Evolutionary conservation across 2,797 vertebrate genomes (phyloP), one percentile per base, ranked within the genome.

Genomic region (Pseudomugil tenellus): DNA sequence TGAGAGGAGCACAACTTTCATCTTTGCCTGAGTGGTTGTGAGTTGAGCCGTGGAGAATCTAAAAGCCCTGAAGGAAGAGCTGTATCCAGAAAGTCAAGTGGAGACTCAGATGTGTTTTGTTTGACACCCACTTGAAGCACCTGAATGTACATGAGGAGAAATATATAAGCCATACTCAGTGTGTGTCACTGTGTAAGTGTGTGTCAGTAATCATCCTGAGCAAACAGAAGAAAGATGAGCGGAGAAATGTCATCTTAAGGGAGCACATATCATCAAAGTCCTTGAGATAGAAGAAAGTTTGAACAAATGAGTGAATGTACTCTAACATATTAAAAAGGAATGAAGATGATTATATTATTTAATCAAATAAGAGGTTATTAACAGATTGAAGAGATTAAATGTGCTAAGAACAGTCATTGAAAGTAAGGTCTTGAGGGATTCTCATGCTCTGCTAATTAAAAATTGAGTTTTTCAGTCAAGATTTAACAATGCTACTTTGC

Each of bases 341-440:
- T 73, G 49, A 71, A 82, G 81, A 87, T 70, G 62, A 87, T 87
- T 79, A 67, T 82, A 56, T 58, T 76, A 72, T 74, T 88, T 89
- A 89, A 92, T 93, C 87, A 93, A 89, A 53, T 82, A 32, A 78
- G 85, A 84, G 69, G 83, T 86, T 91, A 84, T 89, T 87, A 91
- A 83, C 72, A 62, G 80, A 89, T 83, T 54, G 48, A 69, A 74
- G 76, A 78, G 84, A 84, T 86, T 72, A 81, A 83, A 64, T 48
- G 59, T 80, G 59, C 82, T 83, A 63, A 83, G 71, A 81, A 80
- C 51, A 75, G 54, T 80, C 79, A 91, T 89, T 83, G 77, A 89
- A 80, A 82, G 69, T 67, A 8, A 77, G 79, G 58, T 85, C 88
- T 77, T 31, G 41, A 19, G 73, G 79, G 89, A 86, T 52, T 83